Conservation (phyloP, 2,797 vertebrate genomes). For the Strix occidentalis region DNA sequence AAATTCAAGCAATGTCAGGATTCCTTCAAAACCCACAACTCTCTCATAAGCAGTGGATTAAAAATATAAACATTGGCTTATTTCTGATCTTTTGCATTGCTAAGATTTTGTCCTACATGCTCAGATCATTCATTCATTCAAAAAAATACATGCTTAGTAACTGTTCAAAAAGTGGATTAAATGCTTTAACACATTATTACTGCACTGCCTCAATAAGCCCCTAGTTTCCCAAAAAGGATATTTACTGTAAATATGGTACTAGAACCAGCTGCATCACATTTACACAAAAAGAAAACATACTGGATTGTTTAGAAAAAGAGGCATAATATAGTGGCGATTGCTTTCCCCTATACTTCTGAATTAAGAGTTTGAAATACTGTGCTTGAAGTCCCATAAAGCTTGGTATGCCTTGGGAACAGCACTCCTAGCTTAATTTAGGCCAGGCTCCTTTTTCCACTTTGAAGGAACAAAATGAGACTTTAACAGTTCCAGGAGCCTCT, state of each 20-base stretch:
- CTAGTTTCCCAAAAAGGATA: slow-evolving; percentile 70
- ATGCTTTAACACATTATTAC: slow-evolving; percentile 57
- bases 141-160: slow-evolving; percentile 29
- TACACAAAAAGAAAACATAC: slow-evolving; percentile 70
- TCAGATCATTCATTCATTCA: slow-evolving; percentile 9
- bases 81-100: slow-evolving; percentile 13
- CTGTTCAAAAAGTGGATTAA: slow-evolving; percentile 53
- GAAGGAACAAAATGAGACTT: slow-evolving; percentile 72
- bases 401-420: slow-evolving; percentile 74
- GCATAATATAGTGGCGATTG: slow-evolving; percentile 68
- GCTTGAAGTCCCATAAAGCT: slow-evolving; percentile 77
- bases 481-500: slow-evolving; percentile 63
- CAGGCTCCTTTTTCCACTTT: slow-evolving; percentile 75
- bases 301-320: slow-evolving; percentile 77
- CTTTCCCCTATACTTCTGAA: slow-evolving; percentile 72
- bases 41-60: background rate
- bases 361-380: slow-evolving; percentile 76
- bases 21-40: background rate
- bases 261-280: slow-evolving; percentile 76
- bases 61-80: slow-evolving; percentile 22
- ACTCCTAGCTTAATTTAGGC: slow-evolving; percentile 75
- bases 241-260: slow-evolving; percentile 67
- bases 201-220: slow-evolving; percentile 35
- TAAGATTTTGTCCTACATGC: background rate
- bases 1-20: slow-evolving; percentile 10